Evolutionary conservation across 2,888 invertebrate genomes (phyloP).

Genomic region (Liopterus haemorrhoidalis): DNA sequence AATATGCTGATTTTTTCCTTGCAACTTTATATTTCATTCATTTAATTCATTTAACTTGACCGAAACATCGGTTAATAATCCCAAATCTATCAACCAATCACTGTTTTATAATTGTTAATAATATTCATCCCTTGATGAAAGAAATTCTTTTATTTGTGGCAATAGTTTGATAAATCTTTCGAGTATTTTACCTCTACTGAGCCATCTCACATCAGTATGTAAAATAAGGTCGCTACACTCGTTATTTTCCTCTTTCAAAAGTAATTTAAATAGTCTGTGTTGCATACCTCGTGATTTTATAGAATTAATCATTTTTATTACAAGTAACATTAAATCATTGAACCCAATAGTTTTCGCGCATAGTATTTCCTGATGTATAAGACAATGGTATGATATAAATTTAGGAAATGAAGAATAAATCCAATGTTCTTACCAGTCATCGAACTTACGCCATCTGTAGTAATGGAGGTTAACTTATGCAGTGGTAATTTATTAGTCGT

Average conservation of each 20-base stretch:
- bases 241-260: constrained; percentile 29
- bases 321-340: constrained; percentile 15
- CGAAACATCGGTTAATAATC: constrained; percentile 28
- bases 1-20: constrained; percentile 25
- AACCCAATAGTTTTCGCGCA: constrained; percentile 21
- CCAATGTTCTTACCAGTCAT: constrained; percentile 27
- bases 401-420: constrained; percentile 25
- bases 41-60: constrained; percentile 26
- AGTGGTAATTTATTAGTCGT: constrained; percentile 20
- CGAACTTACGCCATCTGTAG: constrained; percentile 29
- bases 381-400: constrained; percentile 25
- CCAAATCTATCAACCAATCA: constrained; percentile 28
- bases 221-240: constrained; percentile 14
- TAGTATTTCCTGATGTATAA: constrained; percentile 25
- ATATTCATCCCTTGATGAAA: constrained; percentile 23
- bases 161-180: constrained; percentile 24
- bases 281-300: constrained; percentile 26
- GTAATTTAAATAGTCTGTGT: constrained; percentile 21
- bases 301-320: constrained; percentile 23
- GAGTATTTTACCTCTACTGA: constrained; percentile 26
- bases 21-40: constrained; percentile 27
- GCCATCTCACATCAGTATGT: constrained; percentile 27
- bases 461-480: constrained; percentile 28
- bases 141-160: constrained; percentile 25
- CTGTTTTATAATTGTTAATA: constrained; percentile 23